A percentile compares a stretch with the other conserved stretches of the same genome.
phyloP scores from a whole-genome alignment of 2,888 invertebrate species.

The Metallyticus violacea region DNA sequence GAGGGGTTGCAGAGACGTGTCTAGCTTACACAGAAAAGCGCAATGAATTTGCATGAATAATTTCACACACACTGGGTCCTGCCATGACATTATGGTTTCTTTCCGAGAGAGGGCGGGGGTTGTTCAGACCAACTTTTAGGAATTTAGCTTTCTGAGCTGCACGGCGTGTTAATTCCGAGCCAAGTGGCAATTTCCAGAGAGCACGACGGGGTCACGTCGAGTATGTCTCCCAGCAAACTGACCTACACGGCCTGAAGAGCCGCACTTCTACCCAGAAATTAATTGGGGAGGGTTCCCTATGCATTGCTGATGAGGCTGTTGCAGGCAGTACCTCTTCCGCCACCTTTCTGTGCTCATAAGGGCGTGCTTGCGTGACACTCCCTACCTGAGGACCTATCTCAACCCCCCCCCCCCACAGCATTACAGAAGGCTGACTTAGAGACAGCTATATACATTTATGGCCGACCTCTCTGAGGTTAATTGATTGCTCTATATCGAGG shows the following conservation, averaged over 20 bases:
- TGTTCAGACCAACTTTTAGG: not conserved
- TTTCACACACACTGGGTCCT: not conserved
- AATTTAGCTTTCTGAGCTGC: not conserved
- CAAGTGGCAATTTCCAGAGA: not conserved
- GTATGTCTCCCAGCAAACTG: not conserved
- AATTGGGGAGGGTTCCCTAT: not conserved
- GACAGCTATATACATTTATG: not conserved
- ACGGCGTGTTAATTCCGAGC: not conserved
- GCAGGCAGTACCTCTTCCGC: not conserved
- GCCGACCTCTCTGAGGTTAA: not conserved
- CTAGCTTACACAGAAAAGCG: not conserved
- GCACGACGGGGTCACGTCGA: not conserved
- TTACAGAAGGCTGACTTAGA: not conserved
- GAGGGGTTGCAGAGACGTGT: not conserved
- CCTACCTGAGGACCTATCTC: not conserved
- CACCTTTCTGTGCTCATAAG: not conserved
- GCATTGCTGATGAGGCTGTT: not conserved
- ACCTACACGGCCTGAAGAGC: not conserved
- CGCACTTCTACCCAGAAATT: not conserved
- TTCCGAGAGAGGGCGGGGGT: not conserved
- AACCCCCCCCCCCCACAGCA: no score
- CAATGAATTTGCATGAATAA: not conserved
- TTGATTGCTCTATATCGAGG: not conserved
- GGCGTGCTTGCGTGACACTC: not conserved
- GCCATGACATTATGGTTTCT: not conserved